Percentiles rank a stretch among this genome's conserved stretches.
Conservation (phyloP, 2,888 invertebrate species). For the Drosophila neonasuta region DNA sequence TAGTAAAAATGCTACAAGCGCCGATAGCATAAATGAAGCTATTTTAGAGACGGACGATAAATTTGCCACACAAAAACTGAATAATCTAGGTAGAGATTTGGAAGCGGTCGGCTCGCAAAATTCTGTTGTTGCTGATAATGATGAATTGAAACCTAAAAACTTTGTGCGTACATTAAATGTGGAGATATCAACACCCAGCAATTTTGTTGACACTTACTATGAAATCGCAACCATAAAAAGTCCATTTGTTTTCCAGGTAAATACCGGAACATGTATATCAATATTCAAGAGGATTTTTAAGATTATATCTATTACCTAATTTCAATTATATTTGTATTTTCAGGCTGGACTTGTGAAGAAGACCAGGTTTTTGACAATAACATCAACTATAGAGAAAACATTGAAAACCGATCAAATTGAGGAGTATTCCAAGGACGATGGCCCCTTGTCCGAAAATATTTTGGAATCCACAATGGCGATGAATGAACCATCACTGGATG, state of each 20-base stretch:
- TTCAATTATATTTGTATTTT: constrained; percentile 26
- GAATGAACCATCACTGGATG: constrained; percentile 87
- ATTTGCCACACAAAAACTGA: constrained; percentile 71
- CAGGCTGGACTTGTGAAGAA: constrained; percentile 93
- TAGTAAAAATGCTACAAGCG: constrained; percentile 30
- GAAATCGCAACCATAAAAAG: constrained; percentile 95
- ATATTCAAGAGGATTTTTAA: background rate
- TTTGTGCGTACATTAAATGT: constrained; percentile 92
- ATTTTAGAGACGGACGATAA: constrained; percentile 81
- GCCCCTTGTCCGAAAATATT: constrained; percentile 94
- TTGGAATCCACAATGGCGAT: constrained; percentile 88
- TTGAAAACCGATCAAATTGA: constrained; percentile 85
- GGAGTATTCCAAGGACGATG: constrained; percentile 86
- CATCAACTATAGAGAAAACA: constrained; percentile 91
- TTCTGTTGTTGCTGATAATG: constrained; percentile 84
- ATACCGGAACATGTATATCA: background rate
- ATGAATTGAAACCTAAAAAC: constrained; percentile 77
- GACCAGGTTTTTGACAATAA: constrained; percentile 93
- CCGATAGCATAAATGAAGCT: constrained; percentile 74
- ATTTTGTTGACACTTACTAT: constrained; percentile 92
- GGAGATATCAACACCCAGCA: constrained; percentile 93
- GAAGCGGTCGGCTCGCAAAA: constrained; percentile 87
- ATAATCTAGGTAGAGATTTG: constrained; percentile 83
- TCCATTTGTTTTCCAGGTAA: constrained; percentile 94
- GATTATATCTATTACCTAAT: background rate